A percentile compares a stretch with the other conserved stretches of the same genome.
Conservation (phyloP, 2,113 vertebrate genomes). For the Eublepharis macularius region DNA sequence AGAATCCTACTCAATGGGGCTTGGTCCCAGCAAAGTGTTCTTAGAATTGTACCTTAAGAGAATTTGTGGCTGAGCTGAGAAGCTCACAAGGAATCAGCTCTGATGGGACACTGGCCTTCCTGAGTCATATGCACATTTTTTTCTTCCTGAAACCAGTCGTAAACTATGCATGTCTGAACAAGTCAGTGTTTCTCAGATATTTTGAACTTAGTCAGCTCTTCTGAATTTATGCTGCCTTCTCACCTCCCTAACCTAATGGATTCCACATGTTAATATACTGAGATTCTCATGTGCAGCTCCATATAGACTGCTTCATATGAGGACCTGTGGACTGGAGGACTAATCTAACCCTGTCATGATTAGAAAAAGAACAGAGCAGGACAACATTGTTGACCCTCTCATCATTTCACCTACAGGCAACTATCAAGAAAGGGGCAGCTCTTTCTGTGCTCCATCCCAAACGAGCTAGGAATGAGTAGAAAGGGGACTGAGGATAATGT, state of each 20-base stretch:
- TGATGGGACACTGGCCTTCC: not conserved
- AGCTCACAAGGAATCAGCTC: not conserved
- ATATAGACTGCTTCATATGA: not conserved
- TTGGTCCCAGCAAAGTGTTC: too few relatives aligned
- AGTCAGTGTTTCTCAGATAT: not conserved
- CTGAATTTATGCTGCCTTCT: not conserved
- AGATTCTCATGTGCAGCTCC: not conserved
- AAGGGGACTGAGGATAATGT: not conserved
- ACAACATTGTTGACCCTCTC: too few relatives aligned
- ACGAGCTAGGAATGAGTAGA: not conserved
- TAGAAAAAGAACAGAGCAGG: not conserved
- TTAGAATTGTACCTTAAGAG: too few relatives aligned
- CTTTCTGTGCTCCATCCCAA: not conserved
- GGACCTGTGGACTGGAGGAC: not conserved
- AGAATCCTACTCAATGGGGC: too few relatives aligned
- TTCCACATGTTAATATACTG: not conserved
- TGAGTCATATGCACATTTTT: not conserved
- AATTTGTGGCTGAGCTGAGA: not conserved
- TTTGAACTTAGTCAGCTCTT: not conserved
- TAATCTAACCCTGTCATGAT: not conserved
- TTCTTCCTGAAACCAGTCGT: slow-evolving; percentile 2
- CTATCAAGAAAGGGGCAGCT: not conserved
- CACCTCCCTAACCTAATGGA: too few relatives aligned
- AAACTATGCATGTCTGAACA: not conserved
- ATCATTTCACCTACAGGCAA: not conserved